These are phyloP conservation scores for Erannis defoliaria DNA, from an alignment of 2,888 invertebrate species.

Conservation along the genomic window DNA sequence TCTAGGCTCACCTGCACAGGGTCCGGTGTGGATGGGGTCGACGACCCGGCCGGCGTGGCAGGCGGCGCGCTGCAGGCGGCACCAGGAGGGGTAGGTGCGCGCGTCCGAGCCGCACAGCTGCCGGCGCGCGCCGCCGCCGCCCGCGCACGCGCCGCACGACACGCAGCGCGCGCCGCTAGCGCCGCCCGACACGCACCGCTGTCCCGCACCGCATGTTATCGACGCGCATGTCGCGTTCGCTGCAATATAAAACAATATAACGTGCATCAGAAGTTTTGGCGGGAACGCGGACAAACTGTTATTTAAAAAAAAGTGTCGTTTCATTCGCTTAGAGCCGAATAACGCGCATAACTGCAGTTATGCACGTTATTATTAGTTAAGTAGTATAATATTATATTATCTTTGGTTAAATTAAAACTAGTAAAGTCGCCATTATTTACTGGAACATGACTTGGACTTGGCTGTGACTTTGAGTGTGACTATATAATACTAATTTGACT, in stretches of 20 bases:
- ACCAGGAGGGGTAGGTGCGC: conserved; percentile 92
- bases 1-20: conserved; percentile 79
- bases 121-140: conserved; percentile 69
- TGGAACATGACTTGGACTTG: too few species aligned
- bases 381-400: too few species aligned
- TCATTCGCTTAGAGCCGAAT: too few species aligned
- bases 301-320: too few species aligned
- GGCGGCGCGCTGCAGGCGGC: conserved; percentile 92
- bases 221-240: conserved; percentile 79
- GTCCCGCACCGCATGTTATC: conserved; percentile 69
- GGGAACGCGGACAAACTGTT: too few species aligned
- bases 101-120: conserved; percentile 91
- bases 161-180: conserved; percentile 74
- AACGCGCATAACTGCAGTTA: too few species aligned
- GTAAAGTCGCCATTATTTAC: too few species aligned
- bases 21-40: conserved; percentile 90
- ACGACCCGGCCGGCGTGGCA: conserved; percentile 91
- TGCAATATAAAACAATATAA: conserved; percentile 38
- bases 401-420: too few species aligned
- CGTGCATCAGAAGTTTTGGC: too few species aligned
- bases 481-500: too few species aligned
- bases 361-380: too few species aligned
- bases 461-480: too few species aligned
- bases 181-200: conserved; percentile 77
- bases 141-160: conserved; percentile 69